Conservation (phyloP, 2,797 vertebrate species). For the Luscinia luscinia region DNA sequence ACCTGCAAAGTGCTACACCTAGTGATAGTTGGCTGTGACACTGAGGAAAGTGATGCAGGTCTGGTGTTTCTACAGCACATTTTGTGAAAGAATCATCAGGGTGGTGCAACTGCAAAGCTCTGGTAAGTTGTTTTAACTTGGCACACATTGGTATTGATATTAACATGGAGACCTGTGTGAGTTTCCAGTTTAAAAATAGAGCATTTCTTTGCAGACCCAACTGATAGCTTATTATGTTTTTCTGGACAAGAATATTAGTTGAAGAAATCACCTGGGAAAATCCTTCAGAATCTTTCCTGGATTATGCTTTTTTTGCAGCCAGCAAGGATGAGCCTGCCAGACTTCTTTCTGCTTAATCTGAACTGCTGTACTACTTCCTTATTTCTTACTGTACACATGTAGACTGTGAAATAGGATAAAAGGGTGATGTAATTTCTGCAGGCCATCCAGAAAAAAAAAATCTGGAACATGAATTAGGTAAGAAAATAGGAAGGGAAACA, state of each 20-base stretch:
- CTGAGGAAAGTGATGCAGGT: background rate
- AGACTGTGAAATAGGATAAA: background rate
- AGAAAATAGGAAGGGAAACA: background rate
- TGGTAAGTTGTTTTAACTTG: background rate
- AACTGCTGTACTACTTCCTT: background rate
- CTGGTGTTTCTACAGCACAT: background rate
- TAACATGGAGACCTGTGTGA: background rate
- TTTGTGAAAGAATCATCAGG: background rate
- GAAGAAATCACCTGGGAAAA: conserved; percentile 23
- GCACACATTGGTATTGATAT: background rate
- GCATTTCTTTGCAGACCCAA: background rate
- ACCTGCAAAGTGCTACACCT: background rate
- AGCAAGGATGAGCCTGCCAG: conserved; percentile 5
- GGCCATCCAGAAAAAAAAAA: background rate
- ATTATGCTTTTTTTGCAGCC: background rate
- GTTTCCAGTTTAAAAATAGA: background rate
- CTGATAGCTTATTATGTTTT: background rate
- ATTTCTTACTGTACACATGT: background rate
- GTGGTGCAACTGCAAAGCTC: background rate
- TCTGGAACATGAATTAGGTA: background rate
- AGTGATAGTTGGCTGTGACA: background rate
- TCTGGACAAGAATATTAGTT: background rate
- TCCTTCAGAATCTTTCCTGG: background rate
- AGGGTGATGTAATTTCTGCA: background rate
- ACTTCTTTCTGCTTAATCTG: background rate